phyloP scores from a whole-genome alignment of 2,888 invertebrate species.

The Heliconius ismenius region DNA sequence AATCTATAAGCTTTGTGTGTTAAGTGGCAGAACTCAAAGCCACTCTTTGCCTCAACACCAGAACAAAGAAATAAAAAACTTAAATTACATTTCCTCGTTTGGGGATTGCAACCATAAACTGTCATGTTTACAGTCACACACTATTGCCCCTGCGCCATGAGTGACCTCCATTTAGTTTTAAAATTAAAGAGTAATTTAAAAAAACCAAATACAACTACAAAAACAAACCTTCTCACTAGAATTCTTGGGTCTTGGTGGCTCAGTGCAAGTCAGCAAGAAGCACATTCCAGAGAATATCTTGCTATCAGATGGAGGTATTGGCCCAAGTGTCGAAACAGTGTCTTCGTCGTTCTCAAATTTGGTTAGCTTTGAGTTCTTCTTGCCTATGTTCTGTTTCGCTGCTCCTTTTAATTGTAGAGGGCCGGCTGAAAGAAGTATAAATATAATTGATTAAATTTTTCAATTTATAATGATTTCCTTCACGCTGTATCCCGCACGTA shows the following conservation, averaged over 20 bases:
- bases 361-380: conserved; percentile 75
- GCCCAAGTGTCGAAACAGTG: conserved; percentile 77
- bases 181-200: not conserved
- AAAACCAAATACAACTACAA: not conserved
- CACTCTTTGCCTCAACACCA: too few relatives aligned
- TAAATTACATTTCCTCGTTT: too few relatives aligned
- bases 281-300: conserved; percentile 79
- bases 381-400: conserved; percentile 76
- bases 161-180: too few relatives aligned
- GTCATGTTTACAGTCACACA: too few relatives aligned
- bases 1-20: too few relatives aligned
- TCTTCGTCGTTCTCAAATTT: conserved; percentile 77
- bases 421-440: conserved; percentile 57
- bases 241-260: conserved; percentile 59
- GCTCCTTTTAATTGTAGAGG: conserved; percentile 79
- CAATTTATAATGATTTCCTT: too few relatives aligned
- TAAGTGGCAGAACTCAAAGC: too few relatives aligned
- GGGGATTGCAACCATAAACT: too few relatives aligned
- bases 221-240: conserved; percentile 43
- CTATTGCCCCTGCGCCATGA: too few relatives aligned
- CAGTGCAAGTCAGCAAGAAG: conserved; percentile 83
- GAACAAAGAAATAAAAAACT: too few relatives aligned
- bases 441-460: not conserved
- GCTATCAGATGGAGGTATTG: conserved; percentile 75
- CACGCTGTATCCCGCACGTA: too few relatives aligned